Evolutionary conservation across 2,888 invertebrate genomes (phyloP).

Genomic region (Pasiphila rectangulata): DNA sequence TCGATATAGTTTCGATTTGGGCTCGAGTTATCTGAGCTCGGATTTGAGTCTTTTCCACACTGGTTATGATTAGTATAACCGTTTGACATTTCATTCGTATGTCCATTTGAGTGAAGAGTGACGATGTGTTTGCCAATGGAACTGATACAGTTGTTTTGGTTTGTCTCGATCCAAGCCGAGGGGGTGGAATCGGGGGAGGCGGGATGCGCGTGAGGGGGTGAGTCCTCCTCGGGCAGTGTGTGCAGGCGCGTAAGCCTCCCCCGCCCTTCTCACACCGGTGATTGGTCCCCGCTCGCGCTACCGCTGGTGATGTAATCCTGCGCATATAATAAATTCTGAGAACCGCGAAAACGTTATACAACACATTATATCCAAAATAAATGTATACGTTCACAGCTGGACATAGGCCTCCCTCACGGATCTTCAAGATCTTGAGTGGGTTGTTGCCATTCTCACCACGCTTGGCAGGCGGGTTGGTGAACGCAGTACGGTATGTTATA

Average conservation of each 20-base stretch:
- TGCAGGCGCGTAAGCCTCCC: conserved; percentile 74
- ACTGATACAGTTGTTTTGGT: conserved; percentile 11
- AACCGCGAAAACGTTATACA: no score
- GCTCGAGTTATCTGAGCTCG: conserved; percentile 18
- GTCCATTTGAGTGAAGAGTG: neutral
- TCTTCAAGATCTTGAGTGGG: no score
- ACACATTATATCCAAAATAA: no score
- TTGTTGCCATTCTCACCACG: no score
- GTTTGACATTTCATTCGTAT: conserved; percentile 5
- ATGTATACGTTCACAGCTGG: no score
- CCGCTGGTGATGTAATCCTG: conserved; percentile 76
- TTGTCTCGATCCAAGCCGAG: conserved; percentile 28
- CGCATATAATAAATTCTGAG: conserved; percentile 27
- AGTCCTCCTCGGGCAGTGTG: conserved; percentile 71
- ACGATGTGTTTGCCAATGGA: conserved; percentile 11
- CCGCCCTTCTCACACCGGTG: conserved; percentile 78
- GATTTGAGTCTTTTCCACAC: conserved; percentile 4
- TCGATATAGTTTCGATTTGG: conserved; percentile 25
- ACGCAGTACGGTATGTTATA: no score
- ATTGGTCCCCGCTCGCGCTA: conserved; percentile 73
- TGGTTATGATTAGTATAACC: conserved; percentile 18
- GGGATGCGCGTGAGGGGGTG: conserved; percentile 41
- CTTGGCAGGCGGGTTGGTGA: no score
- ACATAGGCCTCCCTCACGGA: no score
- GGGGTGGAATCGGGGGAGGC: conserved; percentile 60